phyloP scores from a whole-genome alignment of 2,888 invertebrate species.

The Philonicus albiceps region DNA sequence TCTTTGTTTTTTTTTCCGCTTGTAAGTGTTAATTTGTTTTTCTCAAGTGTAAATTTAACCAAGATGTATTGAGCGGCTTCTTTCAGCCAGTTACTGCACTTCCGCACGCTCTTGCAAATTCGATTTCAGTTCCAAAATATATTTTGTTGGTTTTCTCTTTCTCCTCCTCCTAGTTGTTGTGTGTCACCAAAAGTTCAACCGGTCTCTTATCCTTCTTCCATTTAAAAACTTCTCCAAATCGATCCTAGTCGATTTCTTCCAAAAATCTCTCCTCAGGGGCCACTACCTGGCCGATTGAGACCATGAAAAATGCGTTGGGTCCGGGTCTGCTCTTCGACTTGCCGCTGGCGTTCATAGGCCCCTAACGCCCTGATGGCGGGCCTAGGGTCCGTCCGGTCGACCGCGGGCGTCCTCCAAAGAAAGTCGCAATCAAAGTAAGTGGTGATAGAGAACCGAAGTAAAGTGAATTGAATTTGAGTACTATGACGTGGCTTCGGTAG shows the following conservation, averaged over 20 bases:
- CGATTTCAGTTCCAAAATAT: background rate
- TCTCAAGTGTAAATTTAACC: background rate
- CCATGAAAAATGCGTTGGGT: background rate
- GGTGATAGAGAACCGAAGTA: background rate
- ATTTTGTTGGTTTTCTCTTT: background rate
- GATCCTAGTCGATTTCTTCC: background rate
- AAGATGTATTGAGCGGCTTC: background rate
- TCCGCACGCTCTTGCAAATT: background rate
- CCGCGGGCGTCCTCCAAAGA: background rate
- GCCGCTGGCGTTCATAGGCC: conserved; percentile 5
- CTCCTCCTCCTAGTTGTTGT: background rate
- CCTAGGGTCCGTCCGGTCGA: background rate
- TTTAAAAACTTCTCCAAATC: background rate
- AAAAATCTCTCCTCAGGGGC: background rate
- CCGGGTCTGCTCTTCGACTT: background rate
- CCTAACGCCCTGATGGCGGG: background rate
- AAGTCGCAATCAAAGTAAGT: background rate
- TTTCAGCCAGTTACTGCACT: background rate
- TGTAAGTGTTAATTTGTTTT: background rate
- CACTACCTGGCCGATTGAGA: background rate
- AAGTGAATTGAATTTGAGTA: background rate
- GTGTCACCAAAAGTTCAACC: background rate
- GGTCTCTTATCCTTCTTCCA: conserved; percentile 23
- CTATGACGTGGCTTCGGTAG: background rate
- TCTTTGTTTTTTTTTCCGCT: background rate